phyloP scores from a whole-genome alignment of 2,888 invertebrate genomes.

The Drosophila engyochracea region DNA sequence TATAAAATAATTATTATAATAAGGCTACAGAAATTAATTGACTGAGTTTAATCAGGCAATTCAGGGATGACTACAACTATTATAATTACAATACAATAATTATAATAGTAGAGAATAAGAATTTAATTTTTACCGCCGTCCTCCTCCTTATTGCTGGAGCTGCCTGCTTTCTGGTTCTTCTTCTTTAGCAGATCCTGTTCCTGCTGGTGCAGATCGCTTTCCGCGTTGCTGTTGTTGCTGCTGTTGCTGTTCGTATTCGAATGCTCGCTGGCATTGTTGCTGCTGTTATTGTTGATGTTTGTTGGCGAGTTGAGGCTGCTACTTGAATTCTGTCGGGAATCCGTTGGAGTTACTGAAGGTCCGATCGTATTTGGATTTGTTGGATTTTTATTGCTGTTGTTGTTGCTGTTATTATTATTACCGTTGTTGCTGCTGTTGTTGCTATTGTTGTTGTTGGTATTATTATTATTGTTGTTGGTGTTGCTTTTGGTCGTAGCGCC shows the following conservation, averaged over 20 bases:
- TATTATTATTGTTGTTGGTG: constrained; percentile 13
- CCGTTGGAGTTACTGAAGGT: background rate
- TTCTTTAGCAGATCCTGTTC: constrained; percentile 59
- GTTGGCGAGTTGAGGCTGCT: background rate
- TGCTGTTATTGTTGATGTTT: constrained; percentile 14
- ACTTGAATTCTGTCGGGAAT: constrained; percentile 48
- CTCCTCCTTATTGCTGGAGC: constrained; percentile 64
- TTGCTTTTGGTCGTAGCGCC: constrained; percentile 36
- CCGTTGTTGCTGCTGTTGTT: constrained; percentile 17
- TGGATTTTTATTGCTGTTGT: constrained; percentile 18
- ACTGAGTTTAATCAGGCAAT: background rate
- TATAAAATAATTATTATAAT: background rate
- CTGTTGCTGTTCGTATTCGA: background rate
- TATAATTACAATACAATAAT: background rate
- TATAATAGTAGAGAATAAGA: background rate
- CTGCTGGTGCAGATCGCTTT: constrained; percentile 54
- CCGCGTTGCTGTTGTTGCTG: constrained; percentile 34
- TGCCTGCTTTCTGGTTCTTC: constrained; percentile 35
- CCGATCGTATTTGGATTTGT: constrained; percentile 8
- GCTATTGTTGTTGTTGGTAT: constrained; percentile 13
- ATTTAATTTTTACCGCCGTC: constrained; percentile 62
- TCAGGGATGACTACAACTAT: background rate
- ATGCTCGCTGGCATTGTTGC: background rate
- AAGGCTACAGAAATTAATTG: background rate
- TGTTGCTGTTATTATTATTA: constrained; percentile 19